These are phyloP conservation scores for Telmatherina bonti DNA, from an alignment of 2,797 vertebrate genomes.

Conservation along the genomic window DNA sequence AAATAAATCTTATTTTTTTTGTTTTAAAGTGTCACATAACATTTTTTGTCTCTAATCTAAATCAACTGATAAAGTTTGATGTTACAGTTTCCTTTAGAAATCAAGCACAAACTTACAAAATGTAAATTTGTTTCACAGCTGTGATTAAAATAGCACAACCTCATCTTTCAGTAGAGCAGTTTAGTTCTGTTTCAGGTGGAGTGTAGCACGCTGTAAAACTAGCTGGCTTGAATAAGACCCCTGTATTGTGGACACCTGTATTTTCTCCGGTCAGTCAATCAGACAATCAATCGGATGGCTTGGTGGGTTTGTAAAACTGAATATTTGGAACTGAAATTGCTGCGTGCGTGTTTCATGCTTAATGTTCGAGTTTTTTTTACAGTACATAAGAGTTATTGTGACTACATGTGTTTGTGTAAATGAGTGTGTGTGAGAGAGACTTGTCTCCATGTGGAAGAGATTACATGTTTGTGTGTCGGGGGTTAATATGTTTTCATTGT, in stretches of 20 bases:
- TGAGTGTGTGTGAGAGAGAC: neutral
- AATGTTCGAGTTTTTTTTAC: constrained; percentile 9
- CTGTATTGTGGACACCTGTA: constrained; percentile 6
- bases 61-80: neutral
- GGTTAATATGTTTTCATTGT: neutral
- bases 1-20: neutral
- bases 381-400: constrained; percentile 5
- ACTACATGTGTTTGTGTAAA: neutral
- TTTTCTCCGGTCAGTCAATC: neutral
- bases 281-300: constrained; percentile 7
- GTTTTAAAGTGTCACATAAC: constrained; percentile 11
- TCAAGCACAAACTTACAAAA: neutral
- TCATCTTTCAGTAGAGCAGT: neutral
- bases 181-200: neutral
- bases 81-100: neutral
- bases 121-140: constrained; percentile 5
- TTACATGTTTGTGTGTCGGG: constrained; percentile 6
- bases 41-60: neutral
- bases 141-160: neutral
- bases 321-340: constrained; percentile 3
- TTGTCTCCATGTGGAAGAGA: constrained; percentile 2
- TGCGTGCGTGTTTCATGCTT: neutral
- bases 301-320: neutral
- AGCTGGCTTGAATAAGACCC: neutral
- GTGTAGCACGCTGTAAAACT: neutral